phyloP scores from a whole-genome alignment of 2,888 invertebrate species.

The Portevinia maculata region DNA sequence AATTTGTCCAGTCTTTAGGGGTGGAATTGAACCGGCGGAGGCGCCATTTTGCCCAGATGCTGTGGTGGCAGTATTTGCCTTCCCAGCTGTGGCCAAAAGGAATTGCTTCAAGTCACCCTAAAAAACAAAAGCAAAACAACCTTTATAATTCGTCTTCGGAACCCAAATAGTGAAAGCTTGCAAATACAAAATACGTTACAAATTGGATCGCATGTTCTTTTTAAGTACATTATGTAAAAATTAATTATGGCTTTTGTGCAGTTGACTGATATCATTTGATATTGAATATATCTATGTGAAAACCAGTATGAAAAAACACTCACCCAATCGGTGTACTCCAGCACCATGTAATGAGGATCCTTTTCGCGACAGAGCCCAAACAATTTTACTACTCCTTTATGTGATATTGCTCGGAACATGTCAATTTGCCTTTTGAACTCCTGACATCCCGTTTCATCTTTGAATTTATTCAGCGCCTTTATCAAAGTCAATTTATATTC shows the following conservation, averaged over 20 bases:
- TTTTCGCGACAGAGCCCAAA: constrained; percentile 92
- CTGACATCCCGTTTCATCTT: constrained; percentile 89
- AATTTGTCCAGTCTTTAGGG: constrained; percentile 87
- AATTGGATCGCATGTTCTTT: too few relatives aligned
- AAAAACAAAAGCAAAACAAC: neutral
- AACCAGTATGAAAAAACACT: constrained; percentile 74
- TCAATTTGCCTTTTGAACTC: constrained; percentile 96
- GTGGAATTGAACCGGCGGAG: constrained; percentile 82
- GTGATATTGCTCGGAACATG: constrained; percentile 91
- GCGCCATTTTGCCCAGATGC: constrained; percentile 65
- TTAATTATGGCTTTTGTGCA: too few relatives aligned
- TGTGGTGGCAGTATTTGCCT: constrained; percentile 79
- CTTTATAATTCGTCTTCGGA: too few relatives aligned
- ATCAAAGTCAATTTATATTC: constrained; percentile 85
- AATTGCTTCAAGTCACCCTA: constrained; percentile 97
- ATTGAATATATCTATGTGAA: neutral
- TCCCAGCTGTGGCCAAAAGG: constrained; percentile 85
- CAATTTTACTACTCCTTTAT: constrained; percentile 91
- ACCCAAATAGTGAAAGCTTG: too few relatives aligned
- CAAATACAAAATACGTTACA: too few relatives aligned
- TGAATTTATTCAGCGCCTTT: constrained; percentile 89
- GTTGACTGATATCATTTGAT: neutral
- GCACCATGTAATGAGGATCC: constrained; percentile 94
- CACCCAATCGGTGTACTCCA: constrained; percentile 97
- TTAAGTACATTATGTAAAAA: too few relatives aligned